Conservation (phyloP, 2,797 vertebrate genomes). For the Gephyroberyx darwinii region DNA sequence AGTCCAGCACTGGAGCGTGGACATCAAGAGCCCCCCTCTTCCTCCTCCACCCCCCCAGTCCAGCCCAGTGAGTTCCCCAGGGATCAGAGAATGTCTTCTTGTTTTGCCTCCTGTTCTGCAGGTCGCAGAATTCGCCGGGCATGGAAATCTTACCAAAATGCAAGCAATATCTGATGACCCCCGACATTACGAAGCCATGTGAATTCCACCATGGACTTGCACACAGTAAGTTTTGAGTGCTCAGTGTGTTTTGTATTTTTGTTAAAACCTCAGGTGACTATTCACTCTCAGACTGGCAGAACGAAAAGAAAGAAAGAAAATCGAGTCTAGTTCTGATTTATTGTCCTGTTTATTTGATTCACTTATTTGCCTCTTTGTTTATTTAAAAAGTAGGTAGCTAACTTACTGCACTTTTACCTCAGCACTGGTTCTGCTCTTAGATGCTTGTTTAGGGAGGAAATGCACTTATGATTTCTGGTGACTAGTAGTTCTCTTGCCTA, state of each 20-base stretch:
- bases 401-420: too few relatives aligned
- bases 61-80: conserved; percentile 57
- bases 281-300: not conserved
- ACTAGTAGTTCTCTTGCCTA: too few relatives aligned
- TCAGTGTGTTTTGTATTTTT: not conserved
- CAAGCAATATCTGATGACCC: conserved; percentile 22
- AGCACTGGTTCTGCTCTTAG: too few relatives aligned
- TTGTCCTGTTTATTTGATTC: too few relatives aligned
- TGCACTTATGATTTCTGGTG: too few relatives aligned
- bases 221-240: conserved; percentile 13
- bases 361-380: too few relatives aligned
- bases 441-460: too few relatives aligned
- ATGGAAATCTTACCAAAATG: conserved; percentile 5
- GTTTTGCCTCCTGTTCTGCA: conserved; percentile 30
- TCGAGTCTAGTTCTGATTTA: too few relatives aligned
- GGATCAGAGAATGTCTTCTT: not conserved
- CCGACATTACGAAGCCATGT: conserved; percentile 16
- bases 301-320: too few relatives aligned
- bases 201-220: not conserved
- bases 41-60: conserved; percentile 62
- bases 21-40: conserved; percentile 36
- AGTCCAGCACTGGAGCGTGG: conserved; percentile 27
- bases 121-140: not conserved
- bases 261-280: not conserved
- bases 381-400: too few relatives aligned